Conservation (phyloP, 2,888 invertebrate genomes). For the Helobdella robusta region DNA sequence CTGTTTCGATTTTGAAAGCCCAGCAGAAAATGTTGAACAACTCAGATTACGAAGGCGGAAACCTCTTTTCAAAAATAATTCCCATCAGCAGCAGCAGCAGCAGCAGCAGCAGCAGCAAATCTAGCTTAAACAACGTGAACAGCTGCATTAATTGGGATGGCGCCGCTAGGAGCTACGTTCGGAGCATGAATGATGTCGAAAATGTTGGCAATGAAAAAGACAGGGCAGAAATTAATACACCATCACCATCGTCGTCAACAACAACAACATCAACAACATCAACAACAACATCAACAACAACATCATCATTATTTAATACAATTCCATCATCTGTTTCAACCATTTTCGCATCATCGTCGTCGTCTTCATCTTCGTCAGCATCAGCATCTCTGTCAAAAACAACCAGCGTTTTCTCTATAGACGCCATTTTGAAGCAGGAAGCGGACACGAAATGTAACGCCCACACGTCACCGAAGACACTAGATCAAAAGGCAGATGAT, state of each 20-base stretch:
- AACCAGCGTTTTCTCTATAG: slow-evolving; percentile 5
- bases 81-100: too few species aligned
- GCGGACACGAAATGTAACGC: neutral
- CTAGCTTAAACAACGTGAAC: neutral
- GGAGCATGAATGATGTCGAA: neutral
- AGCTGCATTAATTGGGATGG: neutral
- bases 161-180: neutral
- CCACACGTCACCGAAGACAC: neutral
- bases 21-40: too few species aligned
- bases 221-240: neutral
- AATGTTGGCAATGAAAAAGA: neutral
- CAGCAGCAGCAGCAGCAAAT: too few species aligned
- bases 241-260: neutral
- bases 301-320: neutral
- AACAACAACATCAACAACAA: neutral
- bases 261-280: neutral
- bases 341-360: neutral
- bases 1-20: too few species aligned
- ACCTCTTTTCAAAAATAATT: too few species aligned
- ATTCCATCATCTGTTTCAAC: neutral
- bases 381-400: neutral
- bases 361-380: neutral
- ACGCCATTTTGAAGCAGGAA: slow-evolving; percentile 12
- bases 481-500: neutral
- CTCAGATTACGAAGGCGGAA: too few species aligned